Evolutionary conservation across 1,140 invertebrate species (phyloP), one percentile per base, ranked within the genome.

Genomic region (Drosophila truncata): DNA sequence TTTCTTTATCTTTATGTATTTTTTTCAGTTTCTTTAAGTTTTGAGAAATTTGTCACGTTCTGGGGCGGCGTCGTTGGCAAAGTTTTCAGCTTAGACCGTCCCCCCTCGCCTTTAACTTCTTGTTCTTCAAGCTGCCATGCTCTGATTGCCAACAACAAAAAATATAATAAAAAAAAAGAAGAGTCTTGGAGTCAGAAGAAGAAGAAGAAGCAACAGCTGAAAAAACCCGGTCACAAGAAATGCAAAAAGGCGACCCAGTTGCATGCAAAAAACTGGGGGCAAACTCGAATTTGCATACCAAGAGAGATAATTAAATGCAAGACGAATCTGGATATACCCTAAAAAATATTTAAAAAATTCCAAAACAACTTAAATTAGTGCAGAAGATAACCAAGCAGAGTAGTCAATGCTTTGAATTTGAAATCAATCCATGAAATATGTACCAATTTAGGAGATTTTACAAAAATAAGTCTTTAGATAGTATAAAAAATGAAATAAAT

Each of bases 41-140:
- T 55, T 80, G 49, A 69, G 58, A 88, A 88, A 88, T 88, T 88
- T 88, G 84, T 88, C 84, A 88, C 84, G 84, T 88, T 88, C 81
- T 82, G 46, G 35, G 59, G 70, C 55, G 75, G 65, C 80, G 54
- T 58, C 62, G 59, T 73, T 66, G 62, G 64, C 74, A 69, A 49
- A 77, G 54, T 75, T 46, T 55, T 73, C 18, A 60, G 27, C 57
- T 66, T 64, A 18, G n/a, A 6, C 27, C 16, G 11, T 5, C 27
- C 27, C 27, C 25, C 27, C 41, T 39, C n/a, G 27, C 7, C 47
- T 16, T 18, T 6, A n/a, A 23, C 27, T 37, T 44, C 10, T 50
- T 52, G 25, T 70, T 69, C 37, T 69, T 70, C 25, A 2, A 52
- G 33, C 73, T 47, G 75, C 74, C 65, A 78, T 75, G 76, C 76